Base-by-base conservation (phyloP, 2,888 invertebrate species). In the Pseudolycoriella hygida region DNA sequence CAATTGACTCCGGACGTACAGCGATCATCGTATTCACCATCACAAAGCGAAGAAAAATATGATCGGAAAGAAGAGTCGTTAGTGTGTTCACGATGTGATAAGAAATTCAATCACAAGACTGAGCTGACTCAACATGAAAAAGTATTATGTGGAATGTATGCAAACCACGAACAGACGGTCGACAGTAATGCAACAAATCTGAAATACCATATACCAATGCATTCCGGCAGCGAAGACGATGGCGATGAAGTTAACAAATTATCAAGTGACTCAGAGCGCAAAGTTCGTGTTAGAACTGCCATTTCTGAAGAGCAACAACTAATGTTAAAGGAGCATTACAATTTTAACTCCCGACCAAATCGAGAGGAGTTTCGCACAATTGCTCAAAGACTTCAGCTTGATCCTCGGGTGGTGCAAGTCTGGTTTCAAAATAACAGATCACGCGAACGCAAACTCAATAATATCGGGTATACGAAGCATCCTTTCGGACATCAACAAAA, bases 361-460 rank as follows among this genome's bases (percentile, higher is more conserved):
- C 81, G 93, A 42, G 92, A 92, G 53, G 96, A 96, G 59, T 78
- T 97, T 54, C 80, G 83, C 44, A 76, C 82, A 59, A 88, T 98
- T 54, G 93, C 93, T 2, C 77, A 83, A 17, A 72, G 71, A 48
- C 71, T 80, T 38, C 79, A 80, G 44, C 77, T 81, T 54, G 81
- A 80, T 46, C 78, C 81, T 38, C 70, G 87, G 47, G 86, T 87
- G 2, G 84, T 86, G 3, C 82, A 93, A 70, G 94, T 93, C 5
- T 94, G 94, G 93, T 94, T 94, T 61, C 94, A 94, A 68, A 94
- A 94, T 62, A 88, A 87, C 51, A 74, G 93, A 51, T 93, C 93
- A 0, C 73, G 90, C 44, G 89, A 89, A 57, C 75, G 90, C 41
- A 74, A 88, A 53, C 62, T 75, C 65, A 71, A 70, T 32, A 70